Evolutionary conservation across 2,797 vertebrate genomes (phyloP), one percentile per base, ranked within the genome.

Genomic region (Melopsittacus undulatus): DNA sequence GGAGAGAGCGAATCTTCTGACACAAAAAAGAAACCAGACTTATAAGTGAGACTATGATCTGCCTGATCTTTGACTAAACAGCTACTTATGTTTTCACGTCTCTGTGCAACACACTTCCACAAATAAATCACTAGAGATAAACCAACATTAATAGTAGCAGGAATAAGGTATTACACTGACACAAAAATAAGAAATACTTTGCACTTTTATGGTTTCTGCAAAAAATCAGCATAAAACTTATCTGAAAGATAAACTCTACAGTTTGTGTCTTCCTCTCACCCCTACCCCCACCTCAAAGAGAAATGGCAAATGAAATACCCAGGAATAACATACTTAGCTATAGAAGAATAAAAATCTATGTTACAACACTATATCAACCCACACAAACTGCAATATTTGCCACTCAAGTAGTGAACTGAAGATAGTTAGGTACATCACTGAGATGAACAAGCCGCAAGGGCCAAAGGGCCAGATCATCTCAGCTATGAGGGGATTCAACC

Each of bases 401-500:
- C 24, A 69, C 16, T 43, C 45, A 46, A 11, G 27, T 16, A 38
- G n/a, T 29, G 30, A 87, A 70, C 51, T 61, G 26, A 79, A 85
- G 68, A 72, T 32, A 59, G 57, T n/a, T 51, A 38, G 10, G 7
- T 43, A 54, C 45, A 46, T 45, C 52, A 81, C 34, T 40, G 27
- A 86, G 76, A 63, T 10, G 43, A 87, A 59, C 27, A 73, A 75
- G 30, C 17, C 77, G 49, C 68, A 68, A 5, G 4, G 10, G 52
- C 43, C 78, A 49, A 61, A 89, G 34, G 23, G 46, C 74, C 34
- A 66, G 34, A 29, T 57, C 19, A 68, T 11, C 12, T 18, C 66
- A 30, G 29, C 3, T 3, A 30, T 19, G 29, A 27, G 40, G 1
- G 2, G 1, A 69, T 19, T 42, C 29, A 1, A 83, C 10, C 56